Base-by-base conservation (phyloP, 1,140 invertebrate genomes). In the Drosophila pseudoobscura region DNA sequence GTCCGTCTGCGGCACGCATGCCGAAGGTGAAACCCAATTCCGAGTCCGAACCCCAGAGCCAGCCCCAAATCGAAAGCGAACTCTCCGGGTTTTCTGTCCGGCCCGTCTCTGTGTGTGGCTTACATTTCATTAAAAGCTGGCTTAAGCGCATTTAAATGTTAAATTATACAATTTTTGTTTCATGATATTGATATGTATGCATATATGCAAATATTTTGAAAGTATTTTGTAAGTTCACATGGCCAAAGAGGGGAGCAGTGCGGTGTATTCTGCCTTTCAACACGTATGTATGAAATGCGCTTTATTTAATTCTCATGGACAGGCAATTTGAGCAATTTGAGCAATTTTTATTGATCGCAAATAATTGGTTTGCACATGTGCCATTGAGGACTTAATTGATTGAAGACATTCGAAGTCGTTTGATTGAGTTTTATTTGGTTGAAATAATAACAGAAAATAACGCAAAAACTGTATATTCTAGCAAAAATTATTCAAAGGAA, bases 71-170 rank as follows among this genome's bases (percentile, higher is more conserved):
- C 82, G 78, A 71, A 71, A 80, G 73, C 46, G 26, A 54, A 58
- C 65, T 65, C 35, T 5, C 35, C 35, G 35, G 9, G 3, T 9
- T 6, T 31, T 8, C 29, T 31, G 29, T 8, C 29, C 6, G 29
- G 1, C 29, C 24, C 24, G 24, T 39, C 35, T 39, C 11, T 64
- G 70, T 55, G 24, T 58, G 35, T 44, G 65, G 75, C 50, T 85
- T 87, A 87, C 74, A 69, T 85, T 85, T 80, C 83, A 82, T 82
- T 82, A 88, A 78, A 72, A 73, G 82, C 66, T 75, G 74, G 75
- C 82, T 85, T 75, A 87, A 71, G 74, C 78, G 70, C 65, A 82
- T 85, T 85, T 82, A 71, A 82, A 87, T 87, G 66, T 75, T 58
- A 87, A 78, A 82, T 85, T 87, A 85, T 85, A 88, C 78, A 71